Base-by-base conservation (phyloP, 1,140 invertebrate species). In the Coenobita brevimanus region DNA sequence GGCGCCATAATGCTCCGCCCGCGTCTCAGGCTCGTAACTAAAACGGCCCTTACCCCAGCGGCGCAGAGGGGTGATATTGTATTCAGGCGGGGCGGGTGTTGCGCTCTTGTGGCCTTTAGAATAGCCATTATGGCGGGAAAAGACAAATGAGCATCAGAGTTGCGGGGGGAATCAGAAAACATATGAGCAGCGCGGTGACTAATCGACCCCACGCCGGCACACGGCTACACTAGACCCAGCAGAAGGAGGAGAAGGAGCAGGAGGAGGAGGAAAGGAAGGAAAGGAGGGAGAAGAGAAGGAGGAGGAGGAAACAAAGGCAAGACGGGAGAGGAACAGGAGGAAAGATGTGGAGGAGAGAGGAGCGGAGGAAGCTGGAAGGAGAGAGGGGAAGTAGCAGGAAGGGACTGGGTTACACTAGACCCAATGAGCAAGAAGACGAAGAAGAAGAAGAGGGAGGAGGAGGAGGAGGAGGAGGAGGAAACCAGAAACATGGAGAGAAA, bases 81-180 rank as follows among this genome's bases (percentile, higher is more conserved):
- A 64, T 15, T 36, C 24, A 36, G 38, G 46, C 30, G 17, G 75
- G 33, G 67, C 76, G 24, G n/a, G 41, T 46, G 84, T 80, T 82
- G 60, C 86, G 86, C 78, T 75, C 41, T 62, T 75, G 67, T 76
- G 86, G 86, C 86, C 80, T 73, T 60, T 62, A 60, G 86, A 88
- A 88, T 88, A 76, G 86, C 86, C 86, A 88, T 88, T 88, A 88
- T 88, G 86, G 86, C 86, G 67, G 86, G 86, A 88, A 87, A 88
- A 88, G 86, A 88, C 86, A 88, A 88, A 88, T 88, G 86, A 88
- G 86, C 79, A 88, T 88, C 86, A 82, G 86, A 82, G 79, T 88
- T 88, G 86, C 79, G 86, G 86, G 80, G 86, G 86, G 86, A 88
- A 88, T 88, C 86, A 88, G 86, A 88, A 88, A 88, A 88, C 86